A percentile compares a stretch with the other conserved stretches of the same genome.
Evolutionary conservation across 2,888 invertebrate genomes (phyloP).

Genomic region (Cataglyphis livida): DNA sequence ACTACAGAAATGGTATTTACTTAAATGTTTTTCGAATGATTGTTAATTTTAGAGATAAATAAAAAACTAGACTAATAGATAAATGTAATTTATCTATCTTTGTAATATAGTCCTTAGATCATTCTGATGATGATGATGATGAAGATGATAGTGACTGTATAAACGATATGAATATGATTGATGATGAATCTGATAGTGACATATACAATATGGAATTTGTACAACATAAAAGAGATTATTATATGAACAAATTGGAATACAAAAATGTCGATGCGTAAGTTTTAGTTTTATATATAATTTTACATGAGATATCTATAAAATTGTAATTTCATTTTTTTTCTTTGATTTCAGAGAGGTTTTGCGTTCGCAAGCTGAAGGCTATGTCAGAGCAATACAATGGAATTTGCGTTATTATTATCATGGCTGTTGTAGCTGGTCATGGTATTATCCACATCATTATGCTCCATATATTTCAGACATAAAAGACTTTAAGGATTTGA

Average conservation of each 20-base stretch:
- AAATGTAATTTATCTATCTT: conserved; percentile 3
- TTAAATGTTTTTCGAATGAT: conserved; percentile 19
- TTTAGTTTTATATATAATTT: conserved; percentile 33
- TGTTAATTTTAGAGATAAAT: background rate
- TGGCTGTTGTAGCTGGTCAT: conserved; percentile 98
- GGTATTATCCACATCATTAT: conserved; percentile 99
- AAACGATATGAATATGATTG: conserved; percentile 57
- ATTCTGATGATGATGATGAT: conserved; percentile 75
- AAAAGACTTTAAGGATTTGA: conserved; percentile 91
- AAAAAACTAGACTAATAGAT: background rate
- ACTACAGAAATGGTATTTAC: conserved; percentile 88
- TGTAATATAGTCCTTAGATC: conserved; percentile 68
- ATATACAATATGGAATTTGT: conserved; percentile 91
- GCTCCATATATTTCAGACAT: conserved; percentile 98
- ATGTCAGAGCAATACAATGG: conserved; percentile 98
- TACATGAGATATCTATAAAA: background rate
- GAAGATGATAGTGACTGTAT: conserved; percentile 5
- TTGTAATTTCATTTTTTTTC: conserved; percentile 15
- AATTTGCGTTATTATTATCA: conserved; percentile 98
- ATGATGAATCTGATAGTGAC: conserved; percentile 80
- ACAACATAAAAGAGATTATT: conserved; percentile 96
- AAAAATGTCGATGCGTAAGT: conserved; percentile 92
- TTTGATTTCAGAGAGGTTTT: conserved; percentile 89
- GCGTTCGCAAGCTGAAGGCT: conserved; percentile 93
- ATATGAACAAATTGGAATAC: conserved; percentile 95